Evolutionary conservation across 2,797 vertebrate genomes (phyloP).

Genomic region (Enteromius paludinosus): DNA sequence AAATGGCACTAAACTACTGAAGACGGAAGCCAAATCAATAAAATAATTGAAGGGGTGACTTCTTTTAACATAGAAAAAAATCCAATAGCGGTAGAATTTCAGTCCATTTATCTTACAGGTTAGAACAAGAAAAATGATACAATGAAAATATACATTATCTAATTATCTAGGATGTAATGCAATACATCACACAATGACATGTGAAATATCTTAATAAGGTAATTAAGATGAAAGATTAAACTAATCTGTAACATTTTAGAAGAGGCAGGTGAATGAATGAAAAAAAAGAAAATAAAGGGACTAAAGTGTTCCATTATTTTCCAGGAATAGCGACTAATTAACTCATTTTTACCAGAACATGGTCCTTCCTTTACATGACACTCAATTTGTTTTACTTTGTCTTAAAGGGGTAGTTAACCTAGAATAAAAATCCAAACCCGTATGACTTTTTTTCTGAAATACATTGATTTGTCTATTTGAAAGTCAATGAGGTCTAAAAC

Average conservation of each 20-base stretch:
- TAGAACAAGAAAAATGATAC: conserved; percentile 3
- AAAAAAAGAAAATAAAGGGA: neutral
- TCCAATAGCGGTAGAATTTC: neutral
- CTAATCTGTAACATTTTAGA: conserved; percentile 7
- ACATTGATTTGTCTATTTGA: neutral
- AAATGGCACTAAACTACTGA: neutral
- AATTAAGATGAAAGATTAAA: conserved; percentile 20
- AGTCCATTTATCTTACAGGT: neutral
- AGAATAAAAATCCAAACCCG: neutral
- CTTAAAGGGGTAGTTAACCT: neutral
- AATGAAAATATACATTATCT: conserved; percentile 1
- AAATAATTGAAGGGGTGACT: neutral
- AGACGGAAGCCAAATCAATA: neutral
- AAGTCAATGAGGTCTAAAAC: neutral
- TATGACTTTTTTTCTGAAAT: neutral
- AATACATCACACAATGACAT: neutral
- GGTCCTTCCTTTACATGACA: neutral
- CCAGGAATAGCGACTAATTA: conserved; percentile 20
- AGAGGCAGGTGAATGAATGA: conserved; percentile 3
- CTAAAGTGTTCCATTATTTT: conserved; percentile 6
- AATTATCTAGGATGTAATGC: conserved; percentile 5
- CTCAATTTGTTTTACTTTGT: conserved; percentile 7
- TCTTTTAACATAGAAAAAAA: conserved; percentile 1
- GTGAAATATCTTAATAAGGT: conserved; percentile 17
- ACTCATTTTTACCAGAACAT: neutral